phyloP scores from a whole-genome alignment of 1,140 invertebrate genomes.

The Patella vulgata region DNA sequence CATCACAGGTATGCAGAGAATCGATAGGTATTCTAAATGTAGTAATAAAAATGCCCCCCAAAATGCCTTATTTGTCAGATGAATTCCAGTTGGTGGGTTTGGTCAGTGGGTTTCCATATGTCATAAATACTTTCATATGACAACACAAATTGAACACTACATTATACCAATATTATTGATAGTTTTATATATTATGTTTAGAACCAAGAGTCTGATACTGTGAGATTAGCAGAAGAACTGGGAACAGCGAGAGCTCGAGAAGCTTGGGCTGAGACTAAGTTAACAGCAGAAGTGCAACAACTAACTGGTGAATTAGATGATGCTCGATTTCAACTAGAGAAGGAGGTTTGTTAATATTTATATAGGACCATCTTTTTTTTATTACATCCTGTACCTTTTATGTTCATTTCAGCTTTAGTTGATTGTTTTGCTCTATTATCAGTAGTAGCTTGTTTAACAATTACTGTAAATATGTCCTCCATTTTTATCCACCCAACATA shows the following conservation, averaged over 20 bases:
- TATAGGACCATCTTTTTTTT: not conserved
- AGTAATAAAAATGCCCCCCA: too few species aligned
- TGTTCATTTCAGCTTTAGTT: not conserved
- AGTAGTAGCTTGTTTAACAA: not conserved
- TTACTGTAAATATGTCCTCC: too few species aligned
- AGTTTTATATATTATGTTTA: too few species aligned
- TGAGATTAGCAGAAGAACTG: constrained; percentile 45
- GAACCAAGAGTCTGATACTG: constrained; percentile 44
- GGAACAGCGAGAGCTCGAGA: constrained; percentile 43
- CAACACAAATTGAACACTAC: too few species aligned
- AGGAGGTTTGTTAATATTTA: constrained; percentile 31
- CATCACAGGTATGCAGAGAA: constrained; percentile 24
- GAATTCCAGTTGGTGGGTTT: too few species aligned
- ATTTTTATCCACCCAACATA: too few species aligned
- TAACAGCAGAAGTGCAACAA: constrained; percentile 32
- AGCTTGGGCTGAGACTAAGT: constrained; percentile 37
- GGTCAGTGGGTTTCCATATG: too few species aligned
- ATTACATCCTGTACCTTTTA: too few species aligned
- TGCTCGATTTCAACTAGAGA: constrained; percentile 25
- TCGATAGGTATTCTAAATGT: too few species aligned
- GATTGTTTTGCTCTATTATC: not conserved
- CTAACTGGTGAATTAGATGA: constrained; percentile 39
- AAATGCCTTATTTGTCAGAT: too few species aligned
- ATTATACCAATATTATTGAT: too few species aligned
- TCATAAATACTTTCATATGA: too few species aligned